phyloP scores from a whole-genome alignment of 2,888 invertebrate genomes.

The Acleris literana region DNA sequence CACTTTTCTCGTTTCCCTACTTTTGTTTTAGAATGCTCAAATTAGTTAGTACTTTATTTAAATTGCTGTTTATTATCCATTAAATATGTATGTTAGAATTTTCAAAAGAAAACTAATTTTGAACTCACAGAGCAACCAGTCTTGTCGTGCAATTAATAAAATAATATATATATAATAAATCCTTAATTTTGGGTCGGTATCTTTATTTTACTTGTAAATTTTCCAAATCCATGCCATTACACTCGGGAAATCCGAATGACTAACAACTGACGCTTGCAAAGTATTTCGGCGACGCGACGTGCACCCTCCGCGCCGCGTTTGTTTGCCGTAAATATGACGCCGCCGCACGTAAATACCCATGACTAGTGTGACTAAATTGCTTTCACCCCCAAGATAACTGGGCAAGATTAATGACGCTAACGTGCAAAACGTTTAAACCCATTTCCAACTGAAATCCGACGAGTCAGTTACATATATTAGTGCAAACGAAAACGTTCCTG shows the following conservation, averaged over 20 bases:
- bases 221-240: neutral
- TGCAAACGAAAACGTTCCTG: constrained; percentile 73
- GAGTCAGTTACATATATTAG: constrained; percentile 83
- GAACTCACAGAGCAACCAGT: too few species aligned
- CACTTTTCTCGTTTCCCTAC: too few species aligned
- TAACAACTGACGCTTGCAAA: neutral
- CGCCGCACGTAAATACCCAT: constrained; percentile 36
- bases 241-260: neutral
- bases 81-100: too few species aligned
- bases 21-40: too few species aligned
- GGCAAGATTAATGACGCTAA: constrained; percentile 81
- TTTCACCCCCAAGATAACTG: constrained; percentile 75
- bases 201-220: too few species aligned
- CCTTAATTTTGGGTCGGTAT: too few species aligned
- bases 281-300: neutral
- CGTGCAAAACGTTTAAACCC: constrained; percentile 83
- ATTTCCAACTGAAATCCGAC: constrained; percentile 81
- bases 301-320: neutral
- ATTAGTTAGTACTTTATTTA: too few species aligned
- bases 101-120: too few species aligned
- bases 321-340: constrained; percentile 33
- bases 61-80: too few species aligned
- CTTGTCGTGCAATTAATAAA: too few species aligned
- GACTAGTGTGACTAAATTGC: constrained; percentile 49
- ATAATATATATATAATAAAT: too few species aligned